Conservation (phyloP, 2,797 vertebrate species). For the Telmatherina bonti region DNA sequence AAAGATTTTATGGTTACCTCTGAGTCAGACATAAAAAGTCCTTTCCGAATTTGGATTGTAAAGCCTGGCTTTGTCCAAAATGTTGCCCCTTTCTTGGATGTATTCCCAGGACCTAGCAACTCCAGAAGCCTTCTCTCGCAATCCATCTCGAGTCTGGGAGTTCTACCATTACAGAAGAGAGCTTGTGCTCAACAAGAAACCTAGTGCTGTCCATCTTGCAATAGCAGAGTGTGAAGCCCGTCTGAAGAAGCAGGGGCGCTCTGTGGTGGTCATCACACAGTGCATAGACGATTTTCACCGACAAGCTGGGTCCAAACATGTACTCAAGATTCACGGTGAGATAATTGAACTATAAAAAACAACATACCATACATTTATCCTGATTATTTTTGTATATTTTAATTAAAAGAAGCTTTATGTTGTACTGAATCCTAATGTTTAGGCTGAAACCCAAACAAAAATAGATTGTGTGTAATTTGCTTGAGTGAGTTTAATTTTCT, state of each 20-base stretch:
- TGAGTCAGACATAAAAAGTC: not conserved
- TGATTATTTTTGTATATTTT: not conserved
- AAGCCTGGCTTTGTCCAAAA: not conserved
- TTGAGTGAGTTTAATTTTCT: not conserved
- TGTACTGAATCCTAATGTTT: not conserved
- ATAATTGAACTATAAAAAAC: not conserved
- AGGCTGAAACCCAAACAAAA: not conserved
- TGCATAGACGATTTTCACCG: constrained; percentile 94
- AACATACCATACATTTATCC: not conserved
- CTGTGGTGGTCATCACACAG: constrained; percentile 92
- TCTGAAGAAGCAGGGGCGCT: constrained; percentile 89
- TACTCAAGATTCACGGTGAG: constrained; percentile 94
- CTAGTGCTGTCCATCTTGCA: constrained; percentile 88
- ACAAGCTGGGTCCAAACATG: constrained; percentile 90
- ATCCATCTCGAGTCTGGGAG: constrained; percentile 94
- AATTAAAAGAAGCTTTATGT: not conserved
- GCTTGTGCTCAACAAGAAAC: constrained; percentile 85
- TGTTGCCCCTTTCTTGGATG: constrained; percentile 13
- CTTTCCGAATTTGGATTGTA: not conserved
- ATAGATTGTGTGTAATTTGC: not conserved
- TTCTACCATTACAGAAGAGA: constrained; percentile 96
- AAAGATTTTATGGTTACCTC: not conserved
- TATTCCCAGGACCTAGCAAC: constrained; percentile 90
- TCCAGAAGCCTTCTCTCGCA: constrained; percentile 90
- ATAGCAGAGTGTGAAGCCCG: constrained; percentile 91